Conservation (phyloP, 2,113 vertebrate species). For the Ahaetulla prasina region DNA sequence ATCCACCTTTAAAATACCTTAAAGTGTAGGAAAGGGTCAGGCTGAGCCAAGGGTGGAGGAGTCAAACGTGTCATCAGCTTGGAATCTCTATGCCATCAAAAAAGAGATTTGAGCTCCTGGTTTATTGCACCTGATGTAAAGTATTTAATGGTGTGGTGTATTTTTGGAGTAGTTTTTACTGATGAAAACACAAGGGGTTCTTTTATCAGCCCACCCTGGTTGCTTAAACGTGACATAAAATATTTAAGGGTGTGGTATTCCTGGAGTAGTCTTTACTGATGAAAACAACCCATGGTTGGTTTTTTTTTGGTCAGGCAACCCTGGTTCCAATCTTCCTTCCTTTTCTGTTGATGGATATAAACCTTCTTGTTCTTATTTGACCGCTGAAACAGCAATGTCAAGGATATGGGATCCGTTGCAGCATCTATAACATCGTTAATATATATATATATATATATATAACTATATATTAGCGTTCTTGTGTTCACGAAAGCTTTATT, state of each 20-base stretch:
- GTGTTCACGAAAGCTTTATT: not conserved
- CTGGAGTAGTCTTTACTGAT: not conserved
- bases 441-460: no score
- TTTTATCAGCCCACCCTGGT: no score
- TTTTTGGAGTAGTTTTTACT: not conserved
- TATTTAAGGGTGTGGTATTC: not conserved
- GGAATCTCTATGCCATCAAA: not conserved
- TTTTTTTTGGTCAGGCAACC: no score
- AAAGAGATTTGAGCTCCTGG: not conserved
- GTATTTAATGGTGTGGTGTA: not conserved
- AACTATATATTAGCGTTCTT: not conserved
- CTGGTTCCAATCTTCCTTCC: not conserved
- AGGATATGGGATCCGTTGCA: not conserved
- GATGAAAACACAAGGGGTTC: not conserved
- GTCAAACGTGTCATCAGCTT: not conserved
- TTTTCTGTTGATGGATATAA: not conserved
- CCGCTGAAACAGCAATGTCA: not conserved
- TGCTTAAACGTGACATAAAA: not conserved
- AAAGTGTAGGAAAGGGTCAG: not conserved
- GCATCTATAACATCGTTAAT: not conserved
- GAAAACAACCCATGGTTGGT: not conserved
- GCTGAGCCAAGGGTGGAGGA: not conserved
- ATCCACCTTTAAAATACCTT: not conserved
- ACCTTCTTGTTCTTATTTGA: not conserved
- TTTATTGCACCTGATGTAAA: not conserved